Conservation (phyloP, 2,113 vertebrate genomes). For the Megaceryle torquata region DNA sequence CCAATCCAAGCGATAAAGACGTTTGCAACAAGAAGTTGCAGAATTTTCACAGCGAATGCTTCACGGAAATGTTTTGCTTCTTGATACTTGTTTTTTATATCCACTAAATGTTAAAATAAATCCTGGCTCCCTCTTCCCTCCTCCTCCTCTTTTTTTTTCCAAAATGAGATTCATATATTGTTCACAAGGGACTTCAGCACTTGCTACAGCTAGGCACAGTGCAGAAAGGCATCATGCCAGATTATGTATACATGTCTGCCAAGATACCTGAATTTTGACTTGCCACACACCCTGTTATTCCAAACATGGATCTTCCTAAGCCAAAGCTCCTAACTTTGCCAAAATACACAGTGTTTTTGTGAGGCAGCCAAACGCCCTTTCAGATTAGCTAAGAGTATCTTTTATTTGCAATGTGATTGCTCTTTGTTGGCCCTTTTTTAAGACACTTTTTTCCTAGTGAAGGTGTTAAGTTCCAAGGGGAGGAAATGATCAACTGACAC, state of each 20-base stretch:
- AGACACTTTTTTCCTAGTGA: neutral
- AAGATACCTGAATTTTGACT: constrained; percentile 59
- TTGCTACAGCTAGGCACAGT: constrained; percentile 50
- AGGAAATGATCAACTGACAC: neutral
- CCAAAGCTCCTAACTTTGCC: constrained; percentile 39
- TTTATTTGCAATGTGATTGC: neutral
- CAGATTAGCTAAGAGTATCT: neutral
- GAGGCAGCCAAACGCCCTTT: constrained; percentile 38
- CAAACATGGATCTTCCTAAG: constrained; percentile 26
- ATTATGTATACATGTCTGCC: constrained; percentile 5
- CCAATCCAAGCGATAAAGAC: constrained; percentile 64
- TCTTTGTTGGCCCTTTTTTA: neutral
- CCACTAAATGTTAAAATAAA: constrained; percentile 46
- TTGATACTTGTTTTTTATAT: constrained; percentile 8
- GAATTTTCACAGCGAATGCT: constrained; percentile 46
- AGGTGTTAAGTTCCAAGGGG: neutral
- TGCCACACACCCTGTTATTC: constrained; percentile 48
- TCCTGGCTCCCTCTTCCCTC: constrained; percentile 6
- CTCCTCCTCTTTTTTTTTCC: neutral
- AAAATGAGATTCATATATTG: constrained; percentile 34
- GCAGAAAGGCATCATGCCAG: constrained; percentile 34
- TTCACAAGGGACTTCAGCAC: constrained; percentile 32
- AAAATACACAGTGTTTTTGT: constrained; percentile 36
- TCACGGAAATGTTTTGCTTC: constrained; percentile 35
- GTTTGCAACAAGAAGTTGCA: constrained; percentile 47